phyloP scores from a whole-genome alignment of 2,113 vertebrate genomes.

The Thymallus thymallus region DNA sequence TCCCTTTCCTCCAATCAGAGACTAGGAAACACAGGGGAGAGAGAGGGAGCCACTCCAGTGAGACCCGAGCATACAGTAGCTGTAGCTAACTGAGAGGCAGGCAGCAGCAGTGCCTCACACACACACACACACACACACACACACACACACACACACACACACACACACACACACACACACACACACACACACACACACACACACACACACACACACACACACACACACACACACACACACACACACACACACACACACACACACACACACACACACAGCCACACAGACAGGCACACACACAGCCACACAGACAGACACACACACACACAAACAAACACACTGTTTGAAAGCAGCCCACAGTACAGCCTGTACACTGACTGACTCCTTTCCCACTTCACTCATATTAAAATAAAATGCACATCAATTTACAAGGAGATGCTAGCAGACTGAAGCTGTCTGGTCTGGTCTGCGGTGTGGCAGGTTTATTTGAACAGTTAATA shows the following conservation, averaged over 20 bases:
- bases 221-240: neutral
- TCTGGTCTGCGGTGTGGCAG: no score
- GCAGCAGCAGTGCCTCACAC: neutral
- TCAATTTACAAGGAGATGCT: neutral
- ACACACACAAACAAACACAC: neutral
- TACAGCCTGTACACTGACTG: neutral
- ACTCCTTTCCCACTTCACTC: neutral
- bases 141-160: neutral
- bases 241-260: neutral
- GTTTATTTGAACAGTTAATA: no score
- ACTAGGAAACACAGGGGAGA: no score
- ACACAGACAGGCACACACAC: neutral
- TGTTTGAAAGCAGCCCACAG: neutral
- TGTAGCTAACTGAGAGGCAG: no score
- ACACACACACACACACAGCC: no score
- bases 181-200: neutral
- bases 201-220: neutral
- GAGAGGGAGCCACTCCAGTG: neutral
- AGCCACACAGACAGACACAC: neutral
- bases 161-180: conserved; percentile 12
- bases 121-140: conserved; percentile 4
- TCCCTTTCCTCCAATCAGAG: no score
- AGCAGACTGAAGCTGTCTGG: neutral
- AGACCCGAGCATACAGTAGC: no score
- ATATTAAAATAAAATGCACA: neutral